Percentiles rank a stretch among this genome's conserved stretches.
Conservation (phyloP, 2,888 invertebrate species). For the Rhamnusium bicolor region DNA sequence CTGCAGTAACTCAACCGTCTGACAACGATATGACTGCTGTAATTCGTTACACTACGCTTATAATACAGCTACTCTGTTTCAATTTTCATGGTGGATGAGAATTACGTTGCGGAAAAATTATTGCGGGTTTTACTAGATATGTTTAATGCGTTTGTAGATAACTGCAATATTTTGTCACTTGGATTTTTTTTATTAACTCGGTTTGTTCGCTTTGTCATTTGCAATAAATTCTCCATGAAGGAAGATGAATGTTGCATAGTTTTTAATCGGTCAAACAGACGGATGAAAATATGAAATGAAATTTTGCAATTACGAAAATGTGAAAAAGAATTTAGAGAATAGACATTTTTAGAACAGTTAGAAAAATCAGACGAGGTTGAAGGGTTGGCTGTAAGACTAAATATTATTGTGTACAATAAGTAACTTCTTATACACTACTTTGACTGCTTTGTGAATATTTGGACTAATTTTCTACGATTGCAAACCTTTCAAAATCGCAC, state of each 20-base stretch:
- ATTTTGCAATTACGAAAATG: too few species aligned
- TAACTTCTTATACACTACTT: too few species aligned
- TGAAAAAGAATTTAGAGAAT: too few species aligned
- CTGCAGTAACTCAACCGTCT: background rate
- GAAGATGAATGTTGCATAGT: background rate
- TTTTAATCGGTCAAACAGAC: background rate
- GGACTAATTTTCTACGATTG: too few species aligned
- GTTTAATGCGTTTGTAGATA: background rate
- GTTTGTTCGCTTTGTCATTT: background rate
- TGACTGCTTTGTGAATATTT: too few species aligned
- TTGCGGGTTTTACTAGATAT: background rate
- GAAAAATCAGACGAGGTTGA: too few species aligned
- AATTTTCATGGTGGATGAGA: constrained; percentile 6
- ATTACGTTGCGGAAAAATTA: constrained; percentile 11
- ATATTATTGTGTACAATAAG: too few species aligned
- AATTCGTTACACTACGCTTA: background rate
- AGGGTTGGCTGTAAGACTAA: too few species aligned
- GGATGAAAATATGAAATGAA: background rate
- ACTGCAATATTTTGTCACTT: constrained; percentile 1
- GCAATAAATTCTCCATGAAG: background rate
- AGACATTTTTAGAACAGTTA: too few species aligned
- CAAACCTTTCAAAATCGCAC: too few species aligned
- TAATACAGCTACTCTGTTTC: background rate
- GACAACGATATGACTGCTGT: background rate
- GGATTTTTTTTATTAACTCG: background rate